These are phyloP conservation scores for Nerophis ophidion DNA, from an alignment of 2,113 vertebrate species.

Conservation along the genomic window DNA sequence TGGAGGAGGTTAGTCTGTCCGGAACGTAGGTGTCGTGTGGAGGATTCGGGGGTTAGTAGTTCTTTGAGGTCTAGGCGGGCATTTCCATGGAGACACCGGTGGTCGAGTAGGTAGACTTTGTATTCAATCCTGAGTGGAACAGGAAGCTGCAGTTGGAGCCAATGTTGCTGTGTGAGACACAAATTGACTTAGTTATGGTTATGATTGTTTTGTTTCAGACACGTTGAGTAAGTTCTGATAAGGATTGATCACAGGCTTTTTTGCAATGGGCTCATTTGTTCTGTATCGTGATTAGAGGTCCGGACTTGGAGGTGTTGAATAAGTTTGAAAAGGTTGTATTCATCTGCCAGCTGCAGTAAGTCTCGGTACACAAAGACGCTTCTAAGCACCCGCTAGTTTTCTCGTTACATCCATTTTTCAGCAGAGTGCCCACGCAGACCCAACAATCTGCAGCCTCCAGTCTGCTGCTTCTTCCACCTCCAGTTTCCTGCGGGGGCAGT, in stretches of 20 bases:
- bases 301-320: not conserved
- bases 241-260: too few relatives aligned
- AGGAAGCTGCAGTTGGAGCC: not conserved
- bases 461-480: conserved; percentile 58
- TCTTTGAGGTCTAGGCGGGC: too few relatives aligned
- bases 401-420: conserved; percentile 56
- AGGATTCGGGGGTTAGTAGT: too few relatives aligned
- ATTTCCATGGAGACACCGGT: too few relatives aligned
- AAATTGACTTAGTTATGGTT: too few relatives aligned
- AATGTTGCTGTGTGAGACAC: not conserved
- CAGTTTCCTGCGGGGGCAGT: conserved; percentile 62
- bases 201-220: not conserved
- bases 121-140: too few relatives aligned
- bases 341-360: conserved; percentile 22
- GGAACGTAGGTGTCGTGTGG: too few relatives aligned
- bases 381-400: conserved; percentile 37
- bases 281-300: too few relatives aligned
- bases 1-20: too few relatives aligned
- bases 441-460: conserved; percentile 56
- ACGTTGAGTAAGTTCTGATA: too few relatives aligned
- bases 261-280: too few relatives aligned
- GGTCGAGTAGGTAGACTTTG: too few relatives aligned
- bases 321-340: conserved; percentile 14
- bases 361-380: not conserved
- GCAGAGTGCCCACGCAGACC: conserved; percentile 56